Evolutionary conservation across 2,888 invertebrate genomes (phyloP), one percentile per base, ranked within the genome.

Genomic region (Luperina nickerlii): DNA sequence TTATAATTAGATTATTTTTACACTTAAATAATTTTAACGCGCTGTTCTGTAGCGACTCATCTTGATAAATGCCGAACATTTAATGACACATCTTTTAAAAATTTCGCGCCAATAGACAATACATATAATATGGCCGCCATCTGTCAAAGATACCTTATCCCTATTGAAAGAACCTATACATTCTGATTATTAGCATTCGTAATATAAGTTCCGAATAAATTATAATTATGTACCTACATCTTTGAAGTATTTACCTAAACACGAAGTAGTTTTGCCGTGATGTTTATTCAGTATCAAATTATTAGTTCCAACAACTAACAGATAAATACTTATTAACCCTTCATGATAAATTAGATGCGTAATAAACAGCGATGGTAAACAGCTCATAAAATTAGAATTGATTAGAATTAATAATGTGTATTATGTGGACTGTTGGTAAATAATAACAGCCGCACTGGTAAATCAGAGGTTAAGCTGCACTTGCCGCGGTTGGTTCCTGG

Each of bases 221-320:
- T 1, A 20, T 20, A 51, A 8, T 32, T 24, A 24, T 7, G 6
- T 48, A 45, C 42, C 42, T 4, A 20, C 8, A 69, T 45, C 13
- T 69, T 24, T 32, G 8, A 51, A 51, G 15, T 24, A 20, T 51
- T 20, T 13, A 20, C 13, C 1, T 54, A 54, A 15, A 24, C 57
- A 38, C 38, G 24, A 57, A 57, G 38, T 70, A n/a, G 18, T 70
- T 11, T 5, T 11, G 18, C 18, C 9, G 38, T 54, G 51, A 63
- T 82, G 63, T 84, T 79, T 79, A 72, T 72, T 78, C 54, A 20
- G 54, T 54, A 67, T 54, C 27, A 15, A 38, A 74, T 67, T 83
- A 81, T 62, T 83, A 42, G 51, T 83, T 54, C 6, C 15, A 57
- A 38, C 54, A 62, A 57, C 38, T 78, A 78, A 48, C 65, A 38